Evolutionary conservation across 2,888 invertebrate species (phyloP).

Genomic region (Agrotis puta): DNA sequence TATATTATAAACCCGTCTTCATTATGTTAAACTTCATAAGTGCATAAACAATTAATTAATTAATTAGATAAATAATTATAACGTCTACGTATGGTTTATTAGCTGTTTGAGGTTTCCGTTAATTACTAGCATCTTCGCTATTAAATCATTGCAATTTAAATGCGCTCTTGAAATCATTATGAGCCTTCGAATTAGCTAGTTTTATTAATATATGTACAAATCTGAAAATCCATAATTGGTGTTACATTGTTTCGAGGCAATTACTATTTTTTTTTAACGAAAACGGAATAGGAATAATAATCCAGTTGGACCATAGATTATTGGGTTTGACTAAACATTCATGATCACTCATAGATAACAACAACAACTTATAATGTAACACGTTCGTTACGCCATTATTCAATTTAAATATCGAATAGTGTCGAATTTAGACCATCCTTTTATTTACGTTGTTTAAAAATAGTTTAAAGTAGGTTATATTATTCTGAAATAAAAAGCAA

Average conservation of each 20-base stretch:
- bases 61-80: slow-evolving; percentile 8
- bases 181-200: neutral
- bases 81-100: slow-evolving; percentile 25
- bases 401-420: too few relatives aligned
- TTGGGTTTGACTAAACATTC: neutral
- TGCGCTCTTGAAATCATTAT: slow-evolving; percentile 21
- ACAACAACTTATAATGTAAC: neutral
- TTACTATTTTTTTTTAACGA: too few relatives aligned
- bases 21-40: slow-evolving; percentile 14
- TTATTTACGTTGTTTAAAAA: neutral
- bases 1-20: neutral
- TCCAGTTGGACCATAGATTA: neutral
- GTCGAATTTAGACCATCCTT: too few relatives aligned
- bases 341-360: too few relatives aligned
- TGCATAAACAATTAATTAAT: slow-evolving; percentile 7
- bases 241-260: neutral
- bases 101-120: slow-evolving; percentile 22
- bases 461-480: neutral
- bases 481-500: neutral
- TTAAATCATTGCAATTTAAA: slow-evolving; percentile 12
- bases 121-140: slow-evolving; percentile 12
- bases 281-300: neutral
- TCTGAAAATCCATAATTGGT: neutral
- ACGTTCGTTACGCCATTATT: neutral
- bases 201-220: neutral